A percentile compares a stretch with the other conserved stretches of the same genome.
Conservation (phyloP, 2,113 vertebrate species). For the Orthochromis malagaraziensis region DNA sequence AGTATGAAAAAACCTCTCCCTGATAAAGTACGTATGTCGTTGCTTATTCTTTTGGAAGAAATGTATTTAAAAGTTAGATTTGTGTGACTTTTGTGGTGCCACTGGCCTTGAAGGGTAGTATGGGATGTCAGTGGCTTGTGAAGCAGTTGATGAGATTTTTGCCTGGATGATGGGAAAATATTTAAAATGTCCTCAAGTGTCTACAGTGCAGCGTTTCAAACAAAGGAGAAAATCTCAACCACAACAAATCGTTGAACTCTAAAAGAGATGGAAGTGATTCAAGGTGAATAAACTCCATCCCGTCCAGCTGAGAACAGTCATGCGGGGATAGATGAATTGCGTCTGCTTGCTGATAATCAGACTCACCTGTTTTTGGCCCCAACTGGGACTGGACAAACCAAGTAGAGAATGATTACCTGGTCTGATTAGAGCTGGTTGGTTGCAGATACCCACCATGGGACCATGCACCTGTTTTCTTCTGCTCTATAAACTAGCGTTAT, state of each 20-base stretch:
- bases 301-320: constrained; percentile 60
- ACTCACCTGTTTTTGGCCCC: constrained; percentile 43
- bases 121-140: constrained; percentile 18
- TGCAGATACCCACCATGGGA: constrained; percentile 2
- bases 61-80: background rate
- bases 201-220: background rate
- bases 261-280: constrained; percentile 8
- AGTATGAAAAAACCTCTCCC: background rate
- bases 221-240: background rate
- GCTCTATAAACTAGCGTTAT: background rate
- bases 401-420: constrained; percentile 42
- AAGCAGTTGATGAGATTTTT: constrained; percentile 29
- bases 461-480: constrained; percentile 35
- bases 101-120: constrained; percentile 13
- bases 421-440: constrained; percentile 45
- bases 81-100: background rate
- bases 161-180: constrained; percentile 1
- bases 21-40: background rate
- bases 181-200: background rate
- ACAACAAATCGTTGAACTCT: background rate
- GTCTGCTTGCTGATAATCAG: constrained; percentile 54
- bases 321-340: constrained; percentile 29
- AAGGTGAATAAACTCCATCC: constrained; percentile 23
- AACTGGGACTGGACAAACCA: constrained; percentile 46
- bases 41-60: background rate